phyloP scores from a whole-genome alignment of 2,797 vertebrate species.

The Emydoidea blandingii region DNA sequence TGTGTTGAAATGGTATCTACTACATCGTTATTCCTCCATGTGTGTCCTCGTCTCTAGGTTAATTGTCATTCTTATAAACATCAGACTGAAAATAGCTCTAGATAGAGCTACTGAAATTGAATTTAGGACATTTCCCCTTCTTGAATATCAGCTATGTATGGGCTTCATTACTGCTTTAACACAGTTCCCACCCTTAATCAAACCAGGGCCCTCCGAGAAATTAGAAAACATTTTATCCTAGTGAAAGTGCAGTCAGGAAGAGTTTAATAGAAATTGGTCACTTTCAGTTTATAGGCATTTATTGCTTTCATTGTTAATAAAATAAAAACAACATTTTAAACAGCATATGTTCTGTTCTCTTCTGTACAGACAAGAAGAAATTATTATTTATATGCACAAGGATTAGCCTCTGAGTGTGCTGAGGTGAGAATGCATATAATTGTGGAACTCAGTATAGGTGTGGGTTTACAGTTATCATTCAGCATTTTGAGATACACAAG shows the following conservation, averaged over 20 bases:
- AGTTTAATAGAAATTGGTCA: slow-evolving; percentile 73
- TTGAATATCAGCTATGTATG: slow-evolving; percentile 53
- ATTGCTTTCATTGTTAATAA: slow-evolving; percentile 75
- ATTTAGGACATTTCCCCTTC: slow-evolving; percentile 67
- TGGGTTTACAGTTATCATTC: slow-evolving; percentile 58
- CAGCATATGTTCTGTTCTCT: slow-evolving; percentile 40
- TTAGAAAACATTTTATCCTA: slow-evolving; percentile 68
- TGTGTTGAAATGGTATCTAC: slow-evolving; percentile 77
- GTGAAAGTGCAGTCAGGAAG: slow-evolving; percentile 69
- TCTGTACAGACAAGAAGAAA: slow-evolving; percentile 64
- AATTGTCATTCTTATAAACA: slow-evolving; percentile 82
- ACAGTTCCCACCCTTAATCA: slow-evolving; percentile 76
- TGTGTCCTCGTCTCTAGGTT: slow-evolving; percentile 81
- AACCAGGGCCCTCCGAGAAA: slow-evolving; percentile 71
- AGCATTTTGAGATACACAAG: slow-evolving; percentile 66
- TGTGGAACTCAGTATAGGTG: neutral
- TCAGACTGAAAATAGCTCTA: slow-evolving; percentile 75
- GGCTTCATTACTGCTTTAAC: slow-evolving; percentile 74
- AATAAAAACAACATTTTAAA: slow-evolving; percentile 72
- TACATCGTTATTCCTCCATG: slow-evolving; percentile 66
- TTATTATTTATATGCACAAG: slow-evolving; percentile 62
- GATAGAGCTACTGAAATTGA: slow-evolving; percentile 69
- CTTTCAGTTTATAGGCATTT: slow-evolving; percentile 72
- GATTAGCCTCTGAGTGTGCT: slow-evolving; percentile 60
- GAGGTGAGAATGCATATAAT: slow-evolving; percentile 30